Percentiles rank a stretch among this genome's conserved stretches.
Conservation (phyloP, 2,113 vertebrate species). For the Nipponia nippon region DNA sequence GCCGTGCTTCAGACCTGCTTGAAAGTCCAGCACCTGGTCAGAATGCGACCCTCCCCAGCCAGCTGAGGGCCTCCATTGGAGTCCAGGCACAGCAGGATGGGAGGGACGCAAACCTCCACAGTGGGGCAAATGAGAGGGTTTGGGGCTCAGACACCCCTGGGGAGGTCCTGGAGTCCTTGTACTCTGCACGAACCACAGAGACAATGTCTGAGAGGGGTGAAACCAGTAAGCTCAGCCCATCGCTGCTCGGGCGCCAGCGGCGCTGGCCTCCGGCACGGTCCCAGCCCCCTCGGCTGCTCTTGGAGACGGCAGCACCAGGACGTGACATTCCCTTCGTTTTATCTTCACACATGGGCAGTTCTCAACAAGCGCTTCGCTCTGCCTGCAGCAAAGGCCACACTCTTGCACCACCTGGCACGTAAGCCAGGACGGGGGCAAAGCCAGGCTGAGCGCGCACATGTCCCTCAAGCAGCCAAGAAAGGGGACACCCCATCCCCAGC, state of each 20-base stretch:
- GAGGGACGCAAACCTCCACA: neutral
- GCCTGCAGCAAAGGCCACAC: neutral
- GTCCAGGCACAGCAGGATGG: fast-evolving
- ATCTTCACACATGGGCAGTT: constrained; percentile 51
- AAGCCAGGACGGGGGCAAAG: fast-evolving
- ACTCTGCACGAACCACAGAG: neutral
- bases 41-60: neutral
- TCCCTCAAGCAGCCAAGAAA: neutral
- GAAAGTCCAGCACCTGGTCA: neutral
- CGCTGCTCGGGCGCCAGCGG: fast-evolving
- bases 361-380: neutral
- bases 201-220: neutral
- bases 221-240: neutral
- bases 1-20: neutral
- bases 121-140: fast-evolving
- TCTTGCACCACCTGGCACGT: neutral
- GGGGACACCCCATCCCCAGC: neutral
- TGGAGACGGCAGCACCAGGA: neutral
- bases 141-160: neutral
- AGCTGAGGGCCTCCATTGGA: neutral
- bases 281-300: neutral
- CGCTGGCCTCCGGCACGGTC: neutral
- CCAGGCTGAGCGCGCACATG: fast-evolving
- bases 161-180: neutral
- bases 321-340: constrained; percentile 35